These are phyloP conservation scores for Euphysa ruthae DNA, from an alignment of 30 jellyfish, hydroid and myxozoan genomes.

Conservation along the genomic window DNA sequence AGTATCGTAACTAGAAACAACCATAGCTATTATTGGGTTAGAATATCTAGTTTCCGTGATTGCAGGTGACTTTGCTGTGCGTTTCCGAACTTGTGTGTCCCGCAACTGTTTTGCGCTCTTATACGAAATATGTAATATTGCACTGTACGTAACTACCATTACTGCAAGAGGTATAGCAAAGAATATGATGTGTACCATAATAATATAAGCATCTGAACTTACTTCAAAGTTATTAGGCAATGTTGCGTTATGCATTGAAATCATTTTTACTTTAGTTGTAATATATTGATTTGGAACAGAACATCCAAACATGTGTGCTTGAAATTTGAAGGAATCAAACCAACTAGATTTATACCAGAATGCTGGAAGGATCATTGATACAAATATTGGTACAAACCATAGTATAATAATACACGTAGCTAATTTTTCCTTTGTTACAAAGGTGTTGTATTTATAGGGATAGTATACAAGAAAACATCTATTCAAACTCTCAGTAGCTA, in stretches of 20 bases:
- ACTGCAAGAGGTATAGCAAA: slow-evolving; percentile 42
- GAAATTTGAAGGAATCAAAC: slow-evolving; percentile 13
- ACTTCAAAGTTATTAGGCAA: background rate
- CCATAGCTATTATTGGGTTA: slow-evolving; percentile 30
- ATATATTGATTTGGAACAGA: background rate
- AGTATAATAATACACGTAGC: slow-evolving; percentile 5
- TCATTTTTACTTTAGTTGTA: too few species aligned
- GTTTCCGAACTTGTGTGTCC: background rate
- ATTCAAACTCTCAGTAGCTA: slow-evolving; percentile 59
- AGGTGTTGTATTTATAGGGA: slow-evolving; percentile 33
- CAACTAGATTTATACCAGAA: slow-evolving; percentile 1
- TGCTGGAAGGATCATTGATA: slow-evolving; percentile 8
- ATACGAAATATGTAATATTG: slow-evolving; percentile 39
- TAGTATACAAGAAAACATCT: slow-evolving; percentile 36
- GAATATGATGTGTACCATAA: slow-evolving; percentile 4
- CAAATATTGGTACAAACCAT: slow-evolving; percentile 42
- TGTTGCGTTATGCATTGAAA: background rate
- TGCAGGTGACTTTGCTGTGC: background rate
- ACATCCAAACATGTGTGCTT: slow-evolving; percentile 54
- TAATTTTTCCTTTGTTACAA: background rate
- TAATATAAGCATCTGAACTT: slow-evolving; percentile 2
- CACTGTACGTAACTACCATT: slow-evolving; percentile 45
- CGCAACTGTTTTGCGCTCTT: slow-evolving; percentile 16
- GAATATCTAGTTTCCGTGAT: slow-evolving; percentile 15
- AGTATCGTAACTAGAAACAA: slow-evolving; percentile 13